Conservation (phyloP, 1,140 invertebrate species). For the Sycophila sp. region DNA sequence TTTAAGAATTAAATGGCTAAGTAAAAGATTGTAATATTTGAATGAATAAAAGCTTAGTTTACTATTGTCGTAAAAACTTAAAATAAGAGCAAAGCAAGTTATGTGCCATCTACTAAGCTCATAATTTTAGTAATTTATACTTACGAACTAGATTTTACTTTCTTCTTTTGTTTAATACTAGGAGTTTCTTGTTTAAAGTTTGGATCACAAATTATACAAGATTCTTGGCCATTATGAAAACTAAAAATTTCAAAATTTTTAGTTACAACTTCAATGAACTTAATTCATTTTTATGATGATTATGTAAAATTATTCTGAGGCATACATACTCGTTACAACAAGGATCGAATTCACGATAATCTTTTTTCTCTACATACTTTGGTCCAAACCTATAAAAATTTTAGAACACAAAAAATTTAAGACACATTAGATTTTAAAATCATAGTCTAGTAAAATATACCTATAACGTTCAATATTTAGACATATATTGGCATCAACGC, state of each 20-base stretch:
- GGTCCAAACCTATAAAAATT: constrained; percentile 14
- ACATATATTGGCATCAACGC: constrained; percentile 36
- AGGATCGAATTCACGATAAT: constrained; percentile 34
- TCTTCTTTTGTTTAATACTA: not conserved
- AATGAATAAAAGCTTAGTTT: too few species aligned
- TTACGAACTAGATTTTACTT: too few species aligned
- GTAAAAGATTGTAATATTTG: too few species aligned
- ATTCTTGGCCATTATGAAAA: constrained; percentile 29
- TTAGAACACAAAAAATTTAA: too few species aligned
- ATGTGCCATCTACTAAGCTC: too few species aligned
- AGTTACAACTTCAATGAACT: too few species aligned
- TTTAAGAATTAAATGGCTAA: too few species aligned
- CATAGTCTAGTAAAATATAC: too few species aligned
- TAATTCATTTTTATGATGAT: not conserved
- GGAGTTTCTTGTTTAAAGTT: not conserved
- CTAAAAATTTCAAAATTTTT: constrained; percentile 20
- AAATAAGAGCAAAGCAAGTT: too few species aligned
- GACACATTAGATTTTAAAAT: too few species aligned
- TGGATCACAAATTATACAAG: constrained; percentile 28
- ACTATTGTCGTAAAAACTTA: too few species aligned
- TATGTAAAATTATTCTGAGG: not conserved
- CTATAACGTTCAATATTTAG: constrained; percentile 35
- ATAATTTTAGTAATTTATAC: too few species aligned
- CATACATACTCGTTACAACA: constrained; percentile 30
- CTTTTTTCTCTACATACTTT: constrained; percentile 23